These are phyloP conservation scores for Operophtera brumata DNA, from an alignment of 2,888 invertebrate species.

Conservation along the genomic window DNA sequence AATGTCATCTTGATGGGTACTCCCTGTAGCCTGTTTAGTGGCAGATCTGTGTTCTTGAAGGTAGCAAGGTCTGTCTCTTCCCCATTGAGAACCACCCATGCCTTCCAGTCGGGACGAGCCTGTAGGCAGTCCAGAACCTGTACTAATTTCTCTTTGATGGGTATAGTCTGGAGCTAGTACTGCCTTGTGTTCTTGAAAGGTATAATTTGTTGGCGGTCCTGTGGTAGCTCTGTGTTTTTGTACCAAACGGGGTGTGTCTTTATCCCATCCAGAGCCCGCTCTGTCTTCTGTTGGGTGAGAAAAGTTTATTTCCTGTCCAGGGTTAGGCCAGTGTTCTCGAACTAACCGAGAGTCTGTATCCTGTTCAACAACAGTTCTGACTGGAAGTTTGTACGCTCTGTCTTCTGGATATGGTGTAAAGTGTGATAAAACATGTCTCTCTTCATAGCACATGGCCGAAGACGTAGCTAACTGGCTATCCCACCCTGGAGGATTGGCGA, in stretches of 20 bases:
- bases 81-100: not conserved
- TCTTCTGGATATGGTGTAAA: no score
- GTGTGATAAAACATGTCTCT: no score
- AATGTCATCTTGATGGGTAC: no score
- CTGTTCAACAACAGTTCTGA: no score
- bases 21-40: no score
- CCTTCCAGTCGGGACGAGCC: not conserved
- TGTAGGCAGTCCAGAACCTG: not conserved
- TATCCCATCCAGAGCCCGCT: not conserved
- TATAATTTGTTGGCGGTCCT: not conserved
- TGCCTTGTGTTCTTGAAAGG: not conserved
- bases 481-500: no score
- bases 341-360: not conserved
- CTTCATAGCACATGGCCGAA: no score
- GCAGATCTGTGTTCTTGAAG: no score
- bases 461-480: no score
- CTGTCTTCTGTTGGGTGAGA: not conserved
- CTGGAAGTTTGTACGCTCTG: no score
- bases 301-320: not conserved
- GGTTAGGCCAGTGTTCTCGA: not conserved
- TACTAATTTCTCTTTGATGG: not conserved
- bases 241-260: slow-evolving; percentile 1
- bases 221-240: not conserved
- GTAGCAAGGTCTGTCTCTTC: no score
- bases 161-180: not conserved